Conservation (phyloP, 2,113 vertebrate species). For the Brachyistius frenatus region DNA sequence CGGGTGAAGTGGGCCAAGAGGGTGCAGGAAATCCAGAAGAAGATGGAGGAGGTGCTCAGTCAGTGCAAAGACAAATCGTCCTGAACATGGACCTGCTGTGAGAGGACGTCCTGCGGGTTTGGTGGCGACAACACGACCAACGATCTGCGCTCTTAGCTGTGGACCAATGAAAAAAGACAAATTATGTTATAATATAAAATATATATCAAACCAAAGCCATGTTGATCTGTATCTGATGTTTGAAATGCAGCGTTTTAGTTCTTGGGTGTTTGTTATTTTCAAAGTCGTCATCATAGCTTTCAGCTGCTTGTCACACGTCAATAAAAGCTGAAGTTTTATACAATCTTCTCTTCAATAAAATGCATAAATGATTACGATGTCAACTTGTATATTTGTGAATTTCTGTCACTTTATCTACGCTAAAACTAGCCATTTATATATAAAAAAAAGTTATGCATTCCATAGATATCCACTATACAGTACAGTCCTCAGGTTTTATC, state of each 20-base stretch:
- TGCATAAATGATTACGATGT: constrained; percentile 27
- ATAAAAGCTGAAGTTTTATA: constrained; percentile 65
- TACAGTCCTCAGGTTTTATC: too few relatives aligned
- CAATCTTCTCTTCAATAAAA: constrained; percentile 48
- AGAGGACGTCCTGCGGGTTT: constrained; percentile 19
- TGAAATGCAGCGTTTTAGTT: constrained; percentile 20
- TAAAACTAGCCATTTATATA: too few relatives aligned
- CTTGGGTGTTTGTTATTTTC: constrained; percentile 19
- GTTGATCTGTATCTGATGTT: constrained; percentile 24
- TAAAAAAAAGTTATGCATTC: background rate
- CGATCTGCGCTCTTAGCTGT: constrained; percentile 29
- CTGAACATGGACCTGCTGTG: constrained; percentile 29
- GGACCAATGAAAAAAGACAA: constrained; percentile 50
- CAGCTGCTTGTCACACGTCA: constrained; percentile 37
- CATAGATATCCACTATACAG: background rate
- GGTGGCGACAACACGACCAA: background rate
- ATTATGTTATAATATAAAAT: constrained; percentile 42
- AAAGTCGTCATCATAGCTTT: constrained; percentile 45
- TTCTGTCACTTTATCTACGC: background rate
- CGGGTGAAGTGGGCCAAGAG: constrained; percentile 80
- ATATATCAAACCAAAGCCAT: constrained; percentile 55
- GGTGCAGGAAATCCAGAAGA: constrained; percentile 82
- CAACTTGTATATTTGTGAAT: constrained; percentile 20
- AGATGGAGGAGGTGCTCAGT: constrained; percentile 82
- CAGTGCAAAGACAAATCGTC: constrained; percentile 69